Percentiles rank a stretch among this genome's conserved stretches.
phyloP scores from a whole-genome alignment of 1,140 invertebrate genomes.

The Papilio glaucus region DNA sequence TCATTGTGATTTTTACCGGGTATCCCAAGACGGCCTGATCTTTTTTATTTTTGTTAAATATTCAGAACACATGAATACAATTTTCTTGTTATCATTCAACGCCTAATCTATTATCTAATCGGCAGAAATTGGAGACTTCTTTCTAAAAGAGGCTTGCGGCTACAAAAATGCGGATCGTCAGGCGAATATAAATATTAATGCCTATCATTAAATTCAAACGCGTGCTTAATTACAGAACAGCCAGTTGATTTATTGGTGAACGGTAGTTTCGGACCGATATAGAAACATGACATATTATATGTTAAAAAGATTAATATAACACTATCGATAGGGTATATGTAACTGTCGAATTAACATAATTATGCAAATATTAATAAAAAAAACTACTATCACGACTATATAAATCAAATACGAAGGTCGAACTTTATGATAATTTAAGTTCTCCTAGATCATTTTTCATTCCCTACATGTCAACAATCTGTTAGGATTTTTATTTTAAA shows the following conservation, averaged over 20 bases:
- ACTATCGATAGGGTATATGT: slow-evolving; percentile 3
- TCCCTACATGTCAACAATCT: neutral
- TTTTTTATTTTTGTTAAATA: too few species aligned
- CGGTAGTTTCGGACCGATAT: neutral
- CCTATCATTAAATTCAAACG: slow-evolving; percentile 10
- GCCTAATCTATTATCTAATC: neutral
- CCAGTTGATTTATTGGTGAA: neutral
- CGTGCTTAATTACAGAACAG: neutral
- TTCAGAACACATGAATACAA: neutral
- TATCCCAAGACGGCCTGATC: too few species aligned
- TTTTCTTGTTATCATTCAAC: neutral
- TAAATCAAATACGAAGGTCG: neutral
- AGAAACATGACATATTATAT: neutral
- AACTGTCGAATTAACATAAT: slow-evolving; percentile 18
- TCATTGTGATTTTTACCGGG: too few species aligned
- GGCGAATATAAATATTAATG: neutral
- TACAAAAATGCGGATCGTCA: neutral
- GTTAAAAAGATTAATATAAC: slow-evolving; percentile 3
- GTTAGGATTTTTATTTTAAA: too few species aligned
- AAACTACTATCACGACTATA: neutral
- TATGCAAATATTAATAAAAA: neutral
- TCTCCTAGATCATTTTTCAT: too few species aligned
- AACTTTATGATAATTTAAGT: neutral
- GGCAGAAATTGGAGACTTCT: neutral
- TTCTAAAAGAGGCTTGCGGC: neutral